Evolutionary conservation across 2,797 vertebrate genomes (phyloP), one percentile per base, ranked within the genome.

Genomic region (Pseudomugil gertrudae): DNA sequence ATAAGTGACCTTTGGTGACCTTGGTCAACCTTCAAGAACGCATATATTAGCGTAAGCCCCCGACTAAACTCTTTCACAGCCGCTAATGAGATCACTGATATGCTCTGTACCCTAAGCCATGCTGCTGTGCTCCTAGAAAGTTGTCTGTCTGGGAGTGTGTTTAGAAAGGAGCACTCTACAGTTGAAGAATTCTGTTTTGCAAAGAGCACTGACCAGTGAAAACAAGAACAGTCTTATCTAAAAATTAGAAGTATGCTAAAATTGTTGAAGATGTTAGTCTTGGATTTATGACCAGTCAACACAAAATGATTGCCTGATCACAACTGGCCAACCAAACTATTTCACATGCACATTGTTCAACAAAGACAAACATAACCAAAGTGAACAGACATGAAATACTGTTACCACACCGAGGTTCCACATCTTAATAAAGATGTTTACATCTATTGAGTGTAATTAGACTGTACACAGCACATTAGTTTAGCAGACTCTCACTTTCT

Each of bases 81-180:
- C 81, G n/a, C 83, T 90, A 91, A 92, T 89, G 84, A 86, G 88
- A 89, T 92, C 87, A 6, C 72, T 78, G 76, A 80, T 58, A 32
- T 83, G 63, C 71, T 61, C 63, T 53, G 70, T 55, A 10, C 55
- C 27, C 68, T 87, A 89, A 89, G 88, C 86, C 75, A 79, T 15
- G 52, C 79, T 68, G 63, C 67, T 64, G 71, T 2, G 5, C 69
- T 69, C 32, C 35, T 13, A 35, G 45, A 50, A 78, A 70, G n/a
- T 65, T 40, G 6, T 59, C 26, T 59, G 17, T 45, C 38, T 59
- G 26, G 11, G 40, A 29, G 24, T 30, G 21, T 21, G 17, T 14
- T 45, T 3, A 45, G 45, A 23, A 23, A 35, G 13, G 10, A 14
- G 36, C 32, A 6, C 32, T 7, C 0, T 35, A 48, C 33, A 17